Percentiles rank a stretch among this genome's conserved stretches.
Evolutionary conservation across 2,113 vertebrate genomes (phyloP).

Genomic region (Vanacampus margaritifer): DNA sequence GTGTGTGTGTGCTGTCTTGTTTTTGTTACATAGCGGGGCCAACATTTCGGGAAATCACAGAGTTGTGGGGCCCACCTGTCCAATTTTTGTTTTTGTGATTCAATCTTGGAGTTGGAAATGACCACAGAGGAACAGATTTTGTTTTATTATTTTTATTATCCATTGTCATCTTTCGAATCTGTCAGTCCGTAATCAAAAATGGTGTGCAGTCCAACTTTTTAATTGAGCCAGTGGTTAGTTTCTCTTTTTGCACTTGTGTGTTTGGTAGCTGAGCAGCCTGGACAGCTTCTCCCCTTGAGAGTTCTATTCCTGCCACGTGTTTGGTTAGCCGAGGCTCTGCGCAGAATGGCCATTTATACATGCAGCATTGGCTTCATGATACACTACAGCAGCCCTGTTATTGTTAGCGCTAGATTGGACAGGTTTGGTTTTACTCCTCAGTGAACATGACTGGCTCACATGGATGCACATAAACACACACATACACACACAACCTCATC

Average conservation of each 20-base stretch:
- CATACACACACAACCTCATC: too few relatives aligned
- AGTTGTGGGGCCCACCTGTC: too few relatives aligned
- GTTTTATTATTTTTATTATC: too few relatives aligned
- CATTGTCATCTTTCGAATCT: neutral
- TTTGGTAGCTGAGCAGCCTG: neutral
- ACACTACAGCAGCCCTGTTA: neutral
- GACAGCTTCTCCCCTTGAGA: too few relatives aligned
- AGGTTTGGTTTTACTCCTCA: conserved; percentile 1
- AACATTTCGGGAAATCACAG: too few relatives aligned
- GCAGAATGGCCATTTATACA: neutral
- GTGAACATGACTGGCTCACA: neutral
- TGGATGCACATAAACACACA: too few relatives aligned
- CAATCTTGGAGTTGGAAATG: too few relatives aligned
- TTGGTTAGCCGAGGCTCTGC: neutral
- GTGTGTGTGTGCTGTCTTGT: too few relatives aligned
- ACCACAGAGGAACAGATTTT: too few relatives aligned
- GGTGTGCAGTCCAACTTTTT: neutral
- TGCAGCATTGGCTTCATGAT: neutral
- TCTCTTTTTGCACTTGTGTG: neutral
- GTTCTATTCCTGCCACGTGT: neutral
- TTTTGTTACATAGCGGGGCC: too few relatives aligned
- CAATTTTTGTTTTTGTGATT: too few relatives aligned
- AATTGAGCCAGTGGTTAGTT: neutral
- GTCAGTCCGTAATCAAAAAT: neutral
- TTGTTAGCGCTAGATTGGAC: neutral